These are phyloP conservation scores for Peromyscus leucopus DNA, from an alignment of 2,113 vertebrate genomes.

Conservation along the genomic window DNA sequence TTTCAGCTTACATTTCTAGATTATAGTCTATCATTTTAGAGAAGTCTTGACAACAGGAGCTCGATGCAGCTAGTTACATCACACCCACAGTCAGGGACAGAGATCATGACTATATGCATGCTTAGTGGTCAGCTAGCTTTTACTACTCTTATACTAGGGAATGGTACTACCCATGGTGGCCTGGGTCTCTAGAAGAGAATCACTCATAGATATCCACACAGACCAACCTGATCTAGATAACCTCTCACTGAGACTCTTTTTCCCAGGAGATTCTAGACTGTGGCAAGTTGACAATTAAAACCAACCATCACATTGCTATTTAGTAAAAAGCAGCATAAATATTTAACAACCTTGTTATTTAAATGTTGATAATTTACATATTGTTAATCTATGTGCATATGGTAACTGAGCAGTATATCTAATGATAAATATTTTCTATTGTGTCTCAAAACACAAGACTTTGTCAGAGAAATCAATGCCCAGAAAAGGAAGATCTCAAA, in stretches of 20 bases:
- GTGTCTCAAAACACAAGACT: not conserved
- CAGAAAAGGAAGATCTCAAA: conserved; percentile 2
- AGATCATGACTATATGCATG: not conserved
- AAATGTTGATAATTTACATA: conserved; percentile 41
- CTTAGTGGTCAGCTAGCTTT: not conserved
- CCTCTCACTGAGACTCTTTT: not conserved
- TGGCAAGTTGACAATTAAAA: not conserved
- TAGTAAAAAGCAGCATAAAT: conserved; percentile 58
- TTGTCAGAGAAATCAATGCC: not conserved
- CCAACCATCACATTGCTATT: not conserved
- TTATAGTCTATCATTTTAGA: no score
- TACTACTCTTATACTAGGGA: not conserved
- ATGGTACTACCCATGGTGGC: not conserved
- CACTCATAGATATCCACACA: not conserved
- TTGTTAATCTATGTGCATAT: not conserved
- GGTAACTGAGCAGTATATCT: not conserved
- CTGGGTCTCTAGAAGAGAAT: not conserved
- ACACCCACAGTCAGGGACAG: not conserved
- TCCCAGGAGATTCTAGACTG: not conserved
- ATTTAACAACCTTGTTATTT: conserved; percentile 50
- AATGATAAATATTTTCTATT: not conserved
- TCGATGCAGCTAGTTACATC: not conserved
- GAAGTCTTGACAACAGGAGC: not conserved
- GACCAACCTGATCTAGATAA: not conserved
- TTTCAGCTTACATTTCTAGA: no score